Base-by-base conservation (phyloP, 2,113 vertebrate species). In the Zosterops borbonicus region DNA sequence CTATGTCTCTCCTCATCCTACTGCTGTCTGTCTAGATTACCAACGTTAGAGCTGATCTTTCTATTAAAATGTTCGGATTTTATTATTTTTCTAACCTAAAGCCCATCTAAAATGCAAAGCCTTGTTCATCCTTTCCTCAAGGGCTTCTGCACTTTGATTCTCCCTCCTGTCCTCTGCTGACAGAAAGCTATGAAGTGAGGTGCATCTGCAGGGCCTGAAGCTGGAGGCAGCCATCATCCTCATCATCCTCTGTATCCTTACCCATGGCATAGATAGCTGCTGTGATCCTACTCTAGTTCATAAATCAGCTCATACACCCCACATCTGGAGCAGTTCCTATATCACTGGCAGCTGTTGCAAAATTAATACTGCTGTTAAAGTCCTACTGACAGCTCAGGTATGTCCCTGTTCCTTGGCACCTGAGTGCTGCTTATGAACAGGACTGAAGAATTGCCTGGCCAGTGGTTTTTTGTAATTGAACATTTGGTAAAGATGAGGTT, bases 11-110 rank as follows among this genome's bases (percentile, higher is more conserved):
- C 86, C 62, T 95, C 93, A 96, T 96, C 95, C 94, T 92, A 74
- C 93, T 90, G 84, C 88, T 96, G 97, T 92, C 96, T 96, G 89
- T 86, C 89, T 87, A 91, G 79, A 96, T 97, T 97, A 96, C 94
- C 6, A 6, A 65, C 1, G 33, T 88, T 94, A 87, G 90, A 90
- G 79, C 82, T 96, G 96, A 96, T 96, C 89, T 96, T 97, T 96
- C 94, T 96, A 95, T 96, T 97, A 95, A 97, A 97, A 95, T 89
- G 63, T 83, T 97, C 19, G 1, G 58, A 63, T 33, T 96, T 96
- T 96, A 92, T 81, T 95, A 89, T 96, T 97, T 96, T 95, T 92
- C 63, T 91, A 92, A 97, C 92, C 83, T 56, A 90, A 95, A 94
- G 65, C 67, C 70, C 73, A 95, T 87, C 79, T 96, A 91, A 97